These are phyloP conservation scores for Acrocyrtus sp. DNA, from an alignment of 2,888 invertebrate species.

Conservation along the genomic window DNA sequence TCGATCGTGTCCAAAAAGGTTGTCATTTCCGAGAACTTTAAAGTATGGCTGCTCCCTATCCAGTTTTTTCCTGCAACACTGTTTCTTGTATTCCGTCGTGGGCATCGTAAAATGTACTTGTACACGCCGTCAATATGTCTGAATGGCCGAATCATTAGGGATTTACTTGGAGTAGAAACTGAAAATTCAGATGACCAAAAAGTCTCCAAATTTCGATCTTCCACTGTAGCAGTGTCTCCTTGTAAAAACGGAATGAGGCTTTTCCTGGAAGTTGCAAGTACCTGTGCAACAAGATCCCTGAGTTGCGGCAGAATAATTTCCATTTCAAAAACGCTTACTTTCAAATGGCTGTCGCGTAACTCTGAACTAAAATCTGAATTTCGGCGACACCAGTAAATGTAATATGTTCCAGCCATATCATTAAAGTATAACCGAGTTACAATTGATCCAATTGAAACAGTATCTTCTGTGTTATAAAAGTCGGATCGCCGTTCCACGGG, in stretches of 20 bases:
- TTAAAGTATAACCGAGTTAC: neutral
- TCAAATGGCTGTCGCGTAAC: neutral
- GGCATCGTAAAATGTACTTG: neutral
- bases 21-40: neutral
- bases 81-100: too few species aligned
- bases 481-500: too few species aligned
- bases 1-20: neutral
- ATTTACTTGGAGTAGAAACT: neutral
- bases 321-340: neutral
- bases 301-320: neutral
- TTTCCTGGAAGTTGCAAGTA: neutral
- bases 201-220: neutral
- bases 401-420: neutral
- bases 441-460: neutral
- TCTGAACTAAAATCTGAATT: neutral
- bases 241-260: neutral
- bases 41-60: neutral
- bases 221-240: neutral
- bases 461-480: too few species aligned
- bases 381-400: neutral
- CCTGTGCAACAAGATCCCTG: neutral
- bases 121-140: neutral
- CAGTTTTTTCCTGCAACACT: neutral
- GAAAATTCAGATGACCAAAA: neutral
- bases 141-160: neutral